Evolutionary conservation across 2,888 invertebrate genomes (phyloP).

Genomic region (Trichacis sp.): DNA sequence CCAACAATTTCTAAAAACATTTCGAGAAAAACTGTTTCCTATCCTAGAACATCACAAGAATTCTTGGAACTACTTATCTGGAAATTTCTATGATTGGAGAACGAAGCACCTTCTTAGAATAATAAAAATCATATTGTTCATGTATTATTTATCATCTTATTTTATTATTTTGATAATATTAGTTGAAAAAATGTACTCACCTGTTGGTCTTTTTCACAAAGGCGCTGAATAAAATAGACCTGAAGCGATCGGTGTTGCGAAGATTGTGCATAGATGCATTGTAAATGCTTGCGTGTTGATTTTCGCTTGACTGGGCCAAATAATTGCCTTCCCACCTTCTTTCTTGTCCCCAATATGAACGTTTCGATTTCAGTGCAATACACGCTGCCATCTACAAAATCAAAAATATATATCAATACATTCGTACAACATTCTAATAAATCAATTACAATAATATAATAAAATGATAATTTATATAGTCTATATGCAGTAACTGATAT

Average conservation of each 20-base stretch:
- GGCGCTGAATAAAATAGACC: conserved; percentile 68
- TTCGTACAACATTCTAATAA: background rate
- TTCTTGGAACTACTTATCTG: too few relatives aligned
- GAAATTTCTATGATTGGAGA: too few relatives aligned
- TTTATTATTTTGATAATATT: too few relatives aligned
- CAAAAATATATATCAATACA: conserved; percentile 1
- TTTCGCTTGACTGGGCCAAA: conserved; percentile 77
- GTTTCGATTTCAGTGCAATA: conserved; percentile 77
- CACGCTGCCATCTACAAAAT: conserved; percentile 76
- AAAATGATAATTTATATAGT: too few relatives aligned
- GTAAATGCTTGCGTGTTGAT: conserved; percentile 76
- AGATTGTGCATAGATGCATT: conserved; percentile 78
- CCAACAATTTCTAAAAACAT: too few relatives aligned
- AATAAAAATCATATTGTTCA: too few relatives aligned
- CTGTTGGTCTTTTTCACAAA: conserved; percentile 65
- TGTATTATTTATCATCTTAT: too few relatives aligned
- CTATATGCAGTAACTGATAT: too few relatives aligned
- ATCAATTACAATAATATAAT: too few relatives aligned
- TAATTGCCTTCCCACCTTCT: conserved; percentile 90
- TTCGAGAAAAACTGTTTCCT: too few relatives aligned
- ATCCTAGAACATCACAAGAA: too few relatives aligned
- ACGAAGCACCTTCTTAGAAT: too few relatives aligned
- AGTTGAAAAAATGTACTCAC: conserved; percentile 66
- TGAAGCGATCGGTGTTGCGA: conserved; percentile 77
- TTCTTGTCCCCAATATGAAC: conserved; percentile 80